Evolutionary conservation across 2,113 vertebrate genomes (phyloP).

Genomic region (Oryzias woworae): DNA sequence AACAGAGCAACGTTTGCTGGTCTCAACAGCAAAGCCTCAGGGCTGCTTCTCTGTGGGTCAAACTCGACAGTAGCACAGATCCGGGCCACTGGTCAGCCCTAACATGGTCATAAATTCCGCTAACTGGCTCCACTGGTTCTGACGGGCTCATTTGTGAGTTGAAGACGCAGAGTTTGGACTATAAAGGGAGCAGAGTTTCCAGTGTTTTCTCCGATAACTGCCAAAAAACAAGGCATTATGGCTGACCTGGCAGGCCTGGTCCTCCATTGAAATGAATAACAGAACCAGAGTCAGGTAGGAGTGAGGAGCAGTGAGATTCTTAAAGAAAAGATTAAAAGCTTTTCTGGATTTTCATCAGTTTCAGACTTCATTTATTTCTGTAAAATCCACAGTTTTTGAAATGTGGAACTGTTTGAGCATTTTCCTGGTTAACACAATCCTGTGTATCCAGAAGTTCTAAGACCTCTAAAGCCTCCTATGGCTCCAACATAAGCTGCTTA

Average conservation of each 20-base stretch:
- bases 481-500: slow-evolving; percentile 77
- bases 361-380: not conserved
- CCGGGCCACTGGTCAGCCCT: slow-evolving; percentile 48
- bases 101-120: slow-evolving; percentile 71
- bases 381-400: slow-evolving; percentile 22
- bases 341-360: no score
- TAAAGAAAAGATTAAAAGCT: no score
- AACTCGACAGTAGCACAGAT: slow-evolving; percentile 64
- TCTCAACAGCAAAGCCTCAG: slow-evolving; percentile 56
- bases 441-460: slow-evolving; percentile 51
- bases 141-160: slow-evolving; percentile 56
- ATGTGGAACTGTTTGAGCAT: slow-evolving; percentile 31
- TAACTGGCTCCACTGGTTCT: slow-evolving; percentile 58
- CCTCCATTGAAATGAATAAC: no score
- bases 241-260: no score
- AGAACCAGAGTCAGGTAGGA: no score
- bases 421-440: slow-evolving; percentile 44
- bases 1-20: slow-evolving; percentile 25
- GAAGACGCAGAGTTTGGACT: slow-evolving; percentile 48
- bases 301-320: no score
- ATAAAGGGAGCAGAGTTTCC: slow-evolving; percentile 50
- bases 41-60: slow-evolving; percentile 70
- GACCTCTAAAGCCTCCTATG: slow-evolving; percentile 65
- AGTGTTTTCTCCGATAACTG: slow-evolving; percentile 50
- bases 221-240: slow-evolving; percentile 12